A percentile compares a stretch with the other conserved stretches of the same genome.
These are phyloP conservation scores for Parasteatoda lunata DNA, from an alignment of 2,888 invertebrate genomes.

Conservation along the genomic window DNA sequence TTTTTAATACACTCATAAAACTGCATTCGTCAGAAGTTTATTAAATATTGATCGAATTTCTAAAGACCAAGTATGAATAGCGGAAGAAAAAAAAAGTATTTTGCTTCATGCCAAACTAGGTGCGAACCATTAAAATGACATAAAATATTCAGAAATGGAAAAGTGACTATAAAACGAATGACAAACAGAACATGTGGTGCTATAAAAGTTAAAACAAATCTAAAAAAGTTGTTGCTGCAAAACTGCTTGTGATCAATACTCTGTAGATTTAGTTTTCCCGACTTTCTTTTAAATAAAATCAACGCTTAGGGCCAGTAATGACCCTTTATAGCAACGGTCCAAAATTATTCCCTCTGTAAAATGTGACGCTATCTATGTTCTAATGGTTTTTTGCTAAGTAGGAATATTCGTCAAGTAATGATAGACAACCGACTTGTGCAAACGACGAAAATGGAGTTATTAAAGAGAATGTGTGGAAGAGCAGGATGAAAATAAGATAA, in stretches of 20 bases:
- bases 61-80: background rate
- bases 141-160: conserved; percentile 61
- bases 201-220: conserved; percentile 65
- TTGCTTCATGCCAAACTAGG: conserved; percentile 12
- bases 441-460: conserved; percentile 50
- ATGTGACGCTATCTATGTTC: conserved; percentile 56
- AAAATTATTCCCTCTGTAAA: conserved; percentile 39
- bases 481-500: conserved; percentile 28
- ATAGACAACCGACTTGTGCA: conserved; percentile 49
- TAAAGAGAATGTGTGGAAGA: conserved; percentile 34
- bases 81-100: conserved; percentile 19
- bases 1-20: conserved; percentile 15
- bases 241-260: conserved; percentile 51
- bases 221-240: conserved; percentile 49
- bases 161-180: conserved; percentile 64
- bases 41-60: conserved; percentile 48
- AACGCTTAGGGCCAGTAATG: conserved; percentile 35
- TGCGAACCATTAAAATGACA: conserved; percentile 50
- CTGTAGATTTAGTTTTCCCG: conserved; percentile 35
- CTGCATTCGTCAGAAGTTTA: conserved; percentile 29
- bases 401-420: conserved; percentile 67
- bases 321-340: conserved; percentile 20
- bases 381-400: conserved; percentile 50
- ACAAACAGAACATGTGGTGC: conserved; percentile 30
- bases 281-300: conserved; percentile 15